phyloP scores from a whole-genome alignment of 2,888 invertebrate genomes.

The Luperina testacea region DNA sequence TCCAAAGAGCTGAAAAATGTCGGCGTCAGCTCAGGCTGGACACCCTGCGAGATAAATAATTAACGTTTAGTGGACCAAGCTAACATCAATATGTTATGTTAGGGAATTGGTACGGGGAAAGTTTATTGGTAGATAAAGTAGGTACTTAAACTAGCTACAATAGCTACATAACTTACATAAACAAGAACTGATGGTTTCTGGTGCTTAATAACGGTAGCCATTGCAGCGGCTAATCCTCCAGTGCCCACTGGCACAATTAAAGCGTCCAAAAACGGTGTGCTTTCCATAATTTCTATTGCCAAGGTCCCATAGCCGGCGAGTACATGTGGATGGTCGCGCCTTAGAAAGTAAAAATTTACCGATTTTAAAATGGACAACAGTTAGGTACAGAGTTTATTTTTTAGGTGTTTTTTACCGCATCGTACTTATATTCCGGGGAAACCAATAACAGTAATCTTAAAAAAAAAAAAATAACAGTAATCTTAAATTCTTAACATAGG shows the following conservation, averaged over 20 bases:
- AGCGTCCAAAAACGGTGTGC: conserved; percentile 95
- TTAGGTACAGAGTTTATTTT: neutral
- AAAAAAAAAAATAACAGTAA: neutral
- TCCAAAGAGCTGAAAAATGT: conserved; percentile 94
- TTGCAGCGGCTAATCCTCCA: conserved; percentile 96
- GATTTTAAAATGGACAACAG: neutral
- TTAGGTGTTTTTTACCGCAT: neutral
- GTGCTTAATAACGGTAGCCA: conserved; percentile 95
- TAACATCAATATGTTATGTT: neutral
- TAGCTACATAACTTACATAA: conserved; percentile 92
- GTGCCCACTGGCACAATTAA: conserved; percentile 97
- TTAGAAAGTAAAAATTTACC: conserved; percentile 73
- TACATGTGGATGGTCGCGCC: conserved; percentile 98
- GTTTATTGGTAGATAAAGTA: neutral
- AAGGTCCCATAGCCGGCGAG: conserved; percentile 98
- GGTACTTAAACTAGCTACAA: neutral
- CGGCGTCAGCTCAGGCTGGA: conserved; percentile 96
- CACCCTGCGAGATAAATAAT: conserved; percentile 91
- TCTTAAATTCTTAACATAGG: too few species aligned
- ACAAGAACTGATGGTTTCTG: conserved; percentile 94
- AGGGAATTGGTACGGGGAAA: too few species aligned
- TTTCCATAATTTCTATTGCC: conserved; percentile 97
- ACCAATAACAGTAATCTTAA: neutral
- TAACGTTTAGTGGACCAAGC: neutral
- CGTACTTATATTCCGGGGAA: neutral